phyloP scores from a whole-genome alignment of 2,797 vertebrate genomes.

The Champsocephalus gunnari region DNA sequence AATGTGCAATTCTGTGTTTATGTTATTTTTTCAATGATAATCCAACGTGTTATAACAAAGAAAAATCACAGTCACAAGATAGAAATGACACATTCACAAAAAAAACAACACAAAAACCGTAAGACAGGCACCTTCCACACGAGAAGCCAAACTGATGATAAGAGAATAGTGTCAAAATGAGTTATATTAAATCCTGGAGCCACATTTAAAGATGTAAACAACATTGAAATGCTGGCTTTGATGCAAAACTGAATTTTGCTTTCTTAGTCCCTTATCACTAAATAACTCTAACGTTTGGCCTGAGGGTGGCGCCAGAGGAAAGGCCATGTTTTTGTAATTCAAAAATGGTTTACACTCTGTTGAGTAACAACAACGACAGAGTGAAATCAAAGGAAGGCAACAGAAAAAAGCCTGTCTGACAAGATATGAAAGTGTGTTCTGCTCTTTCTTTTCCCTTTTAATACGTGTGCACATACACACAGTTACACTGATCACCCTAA shows the following conservation, averaged over 20 bases:
- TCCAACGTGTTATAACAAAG: constrained; percentile 43
- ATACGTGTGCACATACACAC: not conserved
- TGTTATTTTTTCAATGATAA: constrained; percentile 25
- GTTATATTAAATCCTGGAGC: constrained; percentile 9
- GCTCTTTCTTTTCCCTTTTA: constrained; percentile 49
- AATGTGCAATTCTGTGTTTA: constrained; percentile 69
- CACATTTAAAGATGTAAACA: constrained; percentile 40
- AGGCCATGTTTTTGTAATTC: constrained; percentile 1
- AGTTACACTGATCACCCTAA: constrained; percentile 5
- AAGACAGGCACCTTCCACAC: constrained; percentile 42
- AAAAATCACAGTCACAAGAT: constrained; percentile 50
- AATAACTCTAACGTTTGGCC: constrained; percentile 10
- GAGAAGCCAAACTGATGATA: constrained; percentile 5
- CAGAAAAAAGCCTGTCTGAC: constrained; percentile 21
- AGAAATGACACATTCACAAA: constrained; percentile 53
- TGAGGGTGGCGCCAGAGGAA: constrained; percentile 58
- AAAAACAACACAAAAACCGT: constrained; percentile 30
- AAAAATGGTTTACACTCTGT: not conserved
- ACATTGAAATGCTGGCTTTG: not conserved
- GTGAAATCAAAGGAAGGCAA: constrained; percentile 29
- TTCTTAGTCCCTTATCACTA: not conserved
- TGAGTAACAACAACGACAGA: not conserved
- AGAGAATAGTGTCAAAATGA: constrained; percentile 5
- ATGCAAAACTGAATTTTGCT: not conserved
- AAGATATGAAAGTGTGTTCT: constrained; percentile 3